Conservation (phyloP, 2,888 invertebrate genomes). For the Cacoxenus indagator region DNA sequence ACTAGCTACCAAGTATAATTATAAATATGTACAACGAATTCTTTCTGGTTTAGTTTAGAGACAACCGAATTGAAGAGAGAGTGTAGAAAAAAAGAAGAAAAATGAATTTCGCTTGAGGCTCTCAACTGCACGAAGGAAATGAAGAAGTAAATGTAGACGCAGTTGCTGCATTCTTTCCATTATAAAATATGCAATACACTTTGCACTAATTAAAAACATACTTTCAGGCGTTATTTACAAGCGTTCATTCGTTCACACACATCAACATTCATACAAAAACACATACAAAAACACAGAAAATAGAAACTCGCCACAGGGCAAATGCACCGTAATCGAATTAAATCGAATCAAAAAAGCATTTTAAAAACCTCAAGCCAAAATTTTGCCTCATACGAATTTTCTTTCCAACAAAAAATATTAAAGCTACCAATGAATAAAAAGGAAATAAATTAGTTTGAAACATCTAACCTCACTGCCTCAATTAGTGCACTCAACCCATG, state of each 20-base stretch:
- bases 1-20: conserved; percentile 31
- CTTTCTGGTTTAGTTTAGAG: conserved; percentile 21
- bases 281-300: neutral
- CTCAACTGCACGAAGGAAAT: neutral
- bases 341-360: neutral
- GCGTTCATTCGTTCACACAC: neutral
- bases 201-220: conserved; percentile 11
- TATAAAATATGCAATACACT: conserved; percentile 6
- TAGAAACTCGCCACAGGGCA: neutral
- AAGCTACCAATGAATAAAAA: conserved; percentile 3
- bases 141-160: neutral
- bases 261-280: neutral
- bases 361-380: too few relatives aligned
- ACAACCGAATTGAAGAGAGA: neutral
- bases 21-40: conserved; percentile 17
- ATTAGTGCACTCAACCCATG: conserved; percentile 8
- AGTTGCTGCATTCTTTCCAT: neutral
- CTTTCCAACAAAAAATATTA: too few relatives aligned
- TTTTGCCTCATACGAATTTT: too few relatives aligned
- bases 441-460: neutral
- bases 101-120: neutral
- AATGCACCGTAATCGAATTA: neutral
- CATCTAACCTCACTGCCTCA: neutral
- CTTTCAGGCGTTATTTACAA: conserved; percentile 6
- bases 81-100: too few relatives aligned